phyloP scores from a whole-genome alignment of 1,140 invertebrate genomes.

The Octopus bimaculoides region DNA sequence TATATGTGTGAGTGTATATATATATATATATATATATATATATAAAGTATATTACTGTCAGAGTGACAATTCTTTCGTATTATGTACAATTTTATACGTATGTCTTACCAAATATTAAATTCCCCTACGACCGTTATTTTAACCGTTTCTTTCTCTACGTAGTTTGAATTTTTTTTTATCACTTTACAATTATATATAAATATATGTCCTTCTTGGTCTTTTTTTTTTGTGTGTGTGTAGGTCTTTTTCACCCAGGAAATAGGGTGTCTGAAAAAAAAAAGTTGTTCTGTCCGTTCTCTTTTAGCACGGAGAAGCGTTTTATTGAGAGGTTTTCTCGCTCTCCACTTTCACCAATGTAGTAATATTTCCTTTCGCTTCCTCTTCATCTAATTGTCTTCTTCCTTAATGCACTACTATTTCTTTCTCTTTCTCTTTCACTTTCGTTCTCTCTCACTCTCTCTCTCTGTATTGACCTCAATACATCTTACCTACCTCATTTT shows the following conservation, averaged over 20 bases:
- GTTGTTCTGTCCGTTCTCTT: not conserved
- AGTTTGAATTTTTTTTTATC: not conserved
- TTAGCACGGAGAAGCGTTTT: not conserved
- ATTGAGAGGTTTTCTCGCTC: not conserved
- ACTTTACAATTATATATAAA: not conserved
- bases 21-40: not conserved
- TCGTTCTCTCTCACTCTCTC: slow-evolving; percentile 16
- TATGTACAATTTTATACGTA: not conserved
- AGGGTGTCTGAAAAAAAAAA: not conserved
- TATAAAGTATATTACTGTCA: not conserved
- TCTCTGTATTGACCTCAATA: slow-evolving; percentile 12
- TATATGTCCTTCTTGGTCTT: not conserved
- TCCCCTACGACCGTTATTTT: not conserved
- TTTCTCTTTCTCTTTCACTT: slow-evolving; percentile 12
- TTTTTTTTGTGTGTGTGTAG: not conserved
- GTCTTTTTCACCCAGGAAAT: not conserved
- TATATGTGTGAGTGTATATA: not conserved
- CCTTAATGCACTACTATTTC: not conserved
- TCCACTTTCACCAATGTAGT: not conserved
- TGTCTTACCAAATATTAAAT: not conserved
- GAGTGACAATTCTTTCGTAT: not conserved
- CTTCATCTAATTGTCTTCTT: slow-evolving; percentile 13
- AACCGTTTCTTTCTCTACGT: not conserved
- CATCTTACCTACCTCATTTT: not conserved
- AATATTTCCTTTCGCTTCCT: not conserved